Conservation (phyloP, 2,113 vertebrate genomes). For the Atrichornis clamosus region DNA sequence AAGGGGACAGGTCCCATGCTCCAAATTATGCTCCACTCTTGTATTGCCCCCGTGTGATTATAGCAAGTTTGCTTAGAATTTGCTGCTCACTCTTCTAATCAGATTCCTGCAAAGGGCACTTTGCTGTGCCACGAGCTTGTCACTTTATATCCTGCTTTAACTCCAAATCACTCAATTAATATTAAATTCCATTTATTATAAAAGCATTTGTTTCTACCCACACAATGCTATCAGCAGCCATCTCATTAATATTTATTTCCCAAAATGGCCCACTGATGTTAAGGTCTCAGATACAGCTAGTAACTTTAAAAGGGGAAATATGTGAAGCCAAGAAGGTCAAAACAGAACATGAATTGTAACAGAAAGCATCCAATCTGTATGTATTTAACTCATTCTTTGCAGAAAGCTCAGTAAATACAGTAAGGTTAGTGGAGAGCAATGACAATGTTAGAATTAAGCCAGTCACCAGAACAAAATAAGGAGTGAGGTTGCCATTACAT, state of each 20-base stretch:
- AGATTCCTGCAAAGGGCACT: conserved; percentile 40
- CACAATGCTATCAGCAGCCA: conserved; percentile 36
- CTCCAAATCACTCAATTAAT: conserved; percentile 59
- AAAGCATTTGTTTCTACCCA: conserved; percentile 51
- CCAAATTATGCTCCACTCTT: conserved; percentile 36
- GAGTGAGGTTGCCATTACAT: not conserved
- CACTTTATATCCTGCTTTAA: conserved; percentile 54
- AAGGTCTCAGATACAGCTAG: conserved; percentile 6
- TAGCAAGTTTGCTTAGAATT: conserved; percentile 29
- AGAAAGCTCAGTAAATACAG: not conserved
- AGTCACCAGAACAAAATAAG: not conserved
- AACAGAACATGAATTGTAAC: conserved; percentile 17
- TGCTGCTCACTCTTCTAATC: conserved; percentile 57
- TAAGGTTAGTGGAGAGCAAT: not conserved
- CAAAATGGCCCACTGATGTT: conserved; percentile 23
- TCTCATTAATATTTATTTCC: conserved; percentile 70
- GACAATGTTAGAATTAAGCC: not conserved
- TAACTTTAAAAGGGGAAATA: conserved; percentile 13
- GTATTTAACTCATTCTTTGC: not conserved
- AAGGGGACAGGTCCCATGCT: conserved; percentile 29
- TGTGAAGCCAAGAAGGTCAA: conserved; percentile 2
- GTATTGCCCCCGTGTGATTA: not conserved
- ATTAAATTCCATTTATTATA: conserved; percentile 53
- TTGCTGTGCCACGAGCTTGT: conserved; percentile 2
- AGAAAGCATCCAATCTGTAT: not conserved